A percentile compares a stretch with the other conserved stretches of the same genome.
Evolutionary conservation across 2,797 vertebrate species (phyloP).

Genomic region (Carduelis carduelis): DNA sequence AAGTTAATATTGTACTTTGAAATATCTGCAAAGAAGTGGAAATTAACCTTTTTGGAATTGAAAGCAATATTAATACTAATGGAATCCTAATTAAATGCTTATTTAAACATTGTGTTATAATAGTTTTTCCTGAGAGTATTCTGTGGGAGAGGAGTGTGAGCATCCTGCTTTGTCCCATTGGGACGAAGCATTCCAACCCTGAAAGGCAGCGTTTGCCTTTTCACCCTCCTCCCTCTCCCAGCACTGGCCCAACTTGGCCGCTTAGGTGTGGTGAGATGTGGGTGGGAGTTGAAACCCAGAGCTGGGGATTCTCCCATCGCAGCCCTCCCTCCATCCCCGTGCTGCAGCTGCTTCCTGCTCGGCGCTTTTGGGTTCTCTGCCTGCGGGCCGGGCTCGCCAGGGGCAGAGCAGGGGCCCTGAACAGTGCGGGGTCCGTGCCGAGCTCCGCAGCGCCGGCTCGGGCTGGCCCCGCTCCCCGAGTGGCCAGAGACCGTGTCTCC

Average conservation of each 20-base stretch:
- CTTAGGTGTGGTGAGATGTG: background rate
- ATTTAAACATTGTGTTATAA: constrained; percentile 75
- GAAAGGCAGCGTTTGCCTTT: background rate
- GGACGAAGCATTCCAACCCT: background rate
- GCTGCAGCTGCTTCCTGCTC: background rate
- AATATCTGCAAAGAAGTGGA: constrained; percentile 81
- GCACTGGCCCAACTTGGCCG: no score
- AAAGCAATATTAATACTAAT: constrained; percentile 98
- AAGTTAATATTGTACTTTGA: constrained; percentile 92
- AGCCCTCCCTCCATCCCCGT: no score
- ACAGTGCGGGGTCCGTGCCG: background rate
- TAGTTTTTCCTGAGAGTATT: constrained; percentile 50
- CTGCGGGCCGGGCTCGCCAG: background rate
- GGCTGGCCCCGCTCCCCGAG: background rate
- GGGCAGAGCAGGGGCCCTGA: background rate
- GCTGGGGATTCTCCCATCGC: background rate
- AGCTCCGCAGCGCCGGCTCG: background rate
- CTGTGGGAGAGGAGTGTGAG: background rate
- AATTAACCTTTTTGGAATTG: constrained; percentile 89
- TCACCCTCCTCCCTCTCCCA: background rate
- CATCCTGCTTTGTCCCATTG: background rate
- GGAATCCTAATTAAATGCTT: constrained; percentile 88
- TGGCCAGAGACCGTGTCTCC: background rate
- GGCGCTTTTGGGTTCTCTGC: background rate
- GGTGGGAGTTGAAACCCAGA: background rate